Base-by-base conservation (phyloP, 2,113 vertebrate species). In the Heterochromis multidens region DNA sequence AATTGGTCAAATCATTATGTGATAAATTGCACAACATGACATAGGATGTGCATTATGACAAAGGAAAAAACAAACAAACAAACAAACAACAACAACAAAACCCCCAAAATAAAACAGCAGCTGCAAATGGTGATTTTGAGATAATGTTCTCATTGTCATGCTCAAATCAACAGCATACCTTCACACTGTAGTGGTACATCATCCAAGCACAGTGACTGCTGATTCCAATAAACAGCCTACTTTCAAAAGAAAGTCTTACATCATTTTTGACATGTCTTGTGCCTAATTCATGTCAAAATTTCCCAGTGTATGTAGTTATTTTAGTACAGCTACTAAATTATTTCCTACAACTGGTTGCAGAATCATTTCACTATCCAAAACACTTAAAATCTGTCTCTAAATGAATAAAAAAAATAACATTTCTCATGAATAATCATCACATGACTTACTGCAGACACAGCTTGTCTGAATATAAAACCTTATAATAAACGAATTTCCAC, bases 401-500 rank as follows among this genome's bases (percentile, higher is more conserved):
- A 27, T 81, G 8, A 81, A 85, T 65, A 9, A 57, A 77, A 88
- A 43, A 79, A 23, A 31, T 60, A 63, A 72, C 16, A 61, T 58
- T 67, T 83, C 31, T 54, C 46, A 54, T 54, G 27, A n/a, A 33
- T n/a, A 49, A 31, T 81, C 70, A 84, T 80, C 85, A 77, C 29
- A 78, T 77, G 58, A 92, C 86, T 88, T 82, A 87, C 43, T 79
- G 76, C 87, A 89, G 79, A 85, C 40, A 8, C 17, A 77, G 78
- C 6, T 52, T 79, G 82, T 81, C 76, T 84, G 81, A 91, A 80
- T 87, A 72, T 83, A 84, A 92, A 92, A 85, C 59, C 80, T 62
- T 77, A 87, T 82, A 84, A 86, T 90, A 91, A 92, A 94, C 81
- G 90, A n/a, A 89, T 91, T 91, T 93, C 85, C 86, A 91, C 52